Evolutionary conservation across 1,140 invertebrate genomes (phyloP).

Genomic region (Drosophila sp.): DNA sequence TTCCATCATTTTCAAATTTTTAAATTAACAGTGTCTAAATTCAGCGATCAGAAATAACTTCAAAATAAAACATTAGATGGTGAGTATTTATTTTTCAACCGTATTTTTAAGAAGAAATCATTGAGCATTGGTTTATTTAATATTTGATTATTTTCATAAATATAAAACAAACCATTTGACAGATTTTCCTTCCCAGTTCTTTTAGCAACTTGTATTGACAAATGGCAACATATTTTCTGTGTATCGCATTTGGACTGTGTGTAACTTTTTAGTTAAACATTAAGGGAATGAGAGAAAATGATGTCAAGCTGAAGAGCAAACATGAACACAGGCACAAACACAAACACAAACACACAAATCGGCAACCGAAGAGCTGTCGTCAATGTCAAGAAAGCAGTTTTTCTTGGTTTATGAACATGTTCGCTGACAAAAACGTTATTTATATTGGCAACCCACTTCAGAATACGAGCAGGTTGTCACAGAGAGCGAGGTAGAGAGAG

Average conservation of each 20-base stretch:
- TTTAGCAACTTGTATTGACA: too few relatives aligned
- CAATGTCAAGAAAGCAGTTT: slow-evolving; percentile 42
- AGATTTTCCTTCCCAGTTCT: neutral
- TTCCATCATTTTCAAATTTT: too few relatives aligned
- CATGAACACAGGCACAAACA: too few relatives aligned
- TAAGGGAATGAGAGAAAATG: neutral
- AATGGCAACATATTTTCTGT: slow-evolving; percentile 6
- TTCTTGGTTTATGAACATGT: slow-evolving; percentile 58
- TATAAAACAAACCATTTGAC: too few relatives aligned
- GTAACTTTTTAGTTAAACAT: slow-evolving; percentile 20
- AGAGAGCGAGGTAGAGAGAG: neutral
- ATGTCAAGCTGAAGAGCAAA: slow-evolving; percentile 21
- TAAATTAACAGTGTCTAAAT: too few relatives aligned
- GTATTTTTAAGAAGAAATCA: too few relatives aligned
- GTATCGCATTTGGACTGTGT: neutral
- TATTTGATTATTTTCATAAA: too few relatives aligned
- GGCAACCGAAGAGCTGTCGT: slow-evolving; percentile 41
- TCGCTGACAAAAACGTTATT: slow-evolving; percentile 62
- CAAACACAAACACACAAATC: slow-evolving; percentile 24
- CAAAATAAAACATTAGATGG: too few relatives aligned
- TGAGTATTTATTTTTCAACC: too few relatives aligned
- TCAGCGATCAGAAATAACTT: too few relatives aligned
- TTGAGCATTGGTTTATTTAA: too few relatives aligned
- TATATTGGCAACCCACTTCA: slow-evolving; percentile 30
- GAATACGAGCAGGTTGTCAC: slow-evolving; percentile 15